Conservation (phyloP, 2,113 vertebrate species). For the Acanthochromis polyacanthus region DNA sequence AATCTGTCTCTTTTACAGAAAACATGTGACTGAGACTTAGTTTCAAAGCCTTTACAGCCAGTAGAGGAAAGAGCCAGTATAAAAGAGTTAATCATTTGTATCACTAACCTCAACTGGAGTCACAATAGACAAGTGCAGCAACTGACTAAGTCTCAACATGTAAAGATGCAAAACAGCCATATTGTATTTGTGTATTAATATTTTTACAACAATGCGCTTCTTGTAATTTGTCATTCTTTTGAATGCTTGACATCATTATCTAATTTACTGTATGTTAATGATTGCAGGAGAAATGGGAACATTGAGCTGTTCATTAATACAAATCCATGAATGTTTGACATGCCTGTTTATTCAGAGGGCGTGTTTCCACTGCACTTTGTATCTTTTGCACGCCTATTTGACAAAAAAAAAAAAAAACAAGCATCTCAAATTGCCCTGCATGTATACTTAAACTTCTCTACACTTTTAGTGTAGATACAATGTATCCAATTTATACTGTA, state of each 20-base stretch:
- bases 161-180: background rate
- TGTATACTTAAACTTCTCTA: background rate
- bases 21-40: conserved; percentile 6
- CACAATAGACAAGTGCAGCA: background rate
- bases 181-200: background rate
- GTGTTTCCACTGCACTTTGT: conserved; percentile 53
- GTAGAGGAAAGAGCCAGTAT: background rate
- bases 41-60: conserved; percentile 27
- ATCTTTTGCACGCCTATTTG: conserved; percentile 1
- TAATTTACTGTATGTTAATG: conserved; percentile 46
- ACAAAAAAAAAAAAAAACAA: background rate
- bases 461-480: no score
- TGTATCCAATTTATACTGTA: no score
- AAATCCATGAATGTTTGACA: conserved; percentile 54
- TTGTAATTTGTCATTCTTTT: conserved; percentile 20
- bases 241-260: conserved; percentile 23
- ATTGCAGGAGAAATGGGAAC: conserved; percentile 34
- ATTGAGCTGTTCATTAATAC: conserved; percentile 46
- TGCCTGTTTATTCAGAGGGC: conserved; percentile 44
- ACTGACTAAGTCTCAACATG: background rate
- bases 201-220: background rate
- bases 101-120: background rate
- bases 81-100: conserved; percentile 56
- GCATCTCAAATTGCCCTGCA: background rate
- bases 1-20: conserved; percentile 12